phyloP scores from a whole-genome alignment of 2,113 vertebrate species.

The Sorex fumeus region DNA sequence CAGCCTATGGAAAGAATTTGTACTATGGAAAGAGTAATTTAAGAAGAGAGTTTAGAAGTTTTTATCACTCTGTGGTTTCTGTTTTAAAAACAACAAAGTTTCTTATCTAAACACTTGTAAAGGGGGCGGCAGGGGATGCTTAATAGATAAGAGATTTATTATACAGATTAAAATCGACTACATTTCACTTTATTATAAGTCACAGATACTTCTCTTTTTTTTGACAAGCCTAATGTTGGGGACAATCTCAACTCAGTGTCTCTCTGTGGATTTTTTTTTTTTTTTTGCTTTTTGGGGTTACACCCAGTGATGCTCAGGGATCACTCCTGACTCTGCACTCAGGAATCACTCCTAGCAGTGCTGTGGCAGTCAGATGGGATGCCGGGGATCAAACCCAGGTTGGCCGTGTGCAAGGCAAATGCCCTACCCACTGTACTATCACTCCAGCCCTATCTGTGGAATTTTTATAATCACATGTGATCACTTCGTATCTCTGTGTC shows the following conservation, averaged over 20 bases:
- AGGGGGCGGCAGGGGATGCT: no score
- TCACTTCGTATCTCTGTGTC: background rate
- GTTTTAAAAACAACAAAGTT: background rate
- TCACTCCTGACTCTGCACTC: no score
- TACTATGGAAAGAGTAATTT: background rate
- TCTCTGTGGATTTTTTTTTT: background rate
- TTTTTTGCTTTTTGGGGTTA: no score
- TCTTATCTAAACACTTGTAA: no score
- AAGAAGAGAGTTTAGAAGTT: conserved; percentile 11
- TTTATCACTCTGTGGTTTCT: background rate
- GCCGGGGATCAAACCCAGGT: no score
- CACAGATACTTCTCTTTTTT: background rate
- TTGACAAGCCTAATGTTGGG: background rate
- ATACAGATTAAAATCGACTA: background rate
- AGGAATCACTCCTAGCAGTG: no score
- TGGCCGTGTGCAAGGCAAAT: no score
- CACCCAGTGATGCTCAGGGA: no score
- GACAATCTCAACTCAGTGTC: background rate
- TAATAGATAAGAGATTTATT: no score
- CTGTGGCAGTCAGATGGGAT: no score
- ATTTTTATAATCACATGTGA: background rate
- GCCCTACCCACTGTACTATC: no score
- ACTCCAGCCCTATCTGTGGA: background rate
- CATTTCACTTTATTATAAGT: background rate
- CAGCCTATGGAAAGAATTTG: conserved; percentile 52